Evolutionary conservation across 2,797 vertebrate genomes (phyloP).

Genomic region (Psittacula echo): DNA sequence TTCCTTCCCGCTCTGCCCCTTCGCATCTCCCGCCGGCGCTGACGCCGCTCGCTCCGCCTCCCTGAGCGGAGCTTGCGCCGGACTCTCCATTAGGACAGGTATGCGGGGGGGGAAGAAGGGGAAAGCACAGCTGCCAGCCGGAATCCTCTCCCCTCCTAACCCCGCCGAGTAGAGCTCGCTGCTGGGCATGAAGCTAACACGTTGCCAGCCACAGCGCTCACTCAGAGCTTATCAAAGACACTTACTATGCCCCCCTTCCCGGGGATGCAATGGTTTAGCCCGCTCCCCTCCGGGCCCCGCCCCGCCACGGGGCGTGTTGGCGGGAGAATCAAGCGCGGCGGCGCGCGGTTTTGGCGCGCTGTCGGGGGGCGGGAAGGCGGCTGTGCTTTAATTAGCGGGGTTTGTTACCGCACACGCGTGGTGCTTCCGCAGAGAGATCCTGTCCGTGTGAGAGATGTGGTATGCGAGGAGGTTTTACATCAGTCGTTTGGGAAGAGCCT

Average conservation of each 20-base stretch:
- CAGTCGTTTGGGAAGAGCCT: not conserved
- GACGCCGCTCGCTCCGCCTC: not conserved
- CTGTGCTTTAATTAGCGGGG: not conserved
- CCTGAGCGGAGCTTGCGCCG: not conserved
- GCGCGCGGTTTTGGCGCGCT: slow-evolving; percentile 28
- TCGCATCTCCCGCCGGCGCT: slow-evolving; percentile 51
- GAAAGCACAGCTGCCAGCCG: accelerated
- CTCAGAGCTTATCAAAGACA: accelerated
- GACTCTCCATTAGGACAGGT: not conserved
- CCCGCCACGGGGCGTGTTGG: slow-evolving; percentile 38
- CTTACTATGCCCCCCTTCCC: accelerated
- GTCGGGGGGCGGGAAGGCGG: not conserved
- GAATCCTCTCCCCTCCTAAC: too few species aligned
- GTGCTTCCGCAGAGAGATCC: not conserved
- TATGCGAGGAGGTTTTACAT: accelerated
- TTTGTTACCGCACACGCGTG: not conserved
- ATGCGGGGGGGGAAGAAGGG: accelerated
- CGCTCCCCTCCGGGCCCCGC: not conserved
- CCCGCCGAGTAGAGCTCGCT: accelerated
- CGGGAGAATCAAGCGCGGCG: slow-evolving; percentile 26
- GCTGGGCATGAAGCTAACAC: accelerated
- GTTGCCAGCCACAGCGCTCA: accelerated
- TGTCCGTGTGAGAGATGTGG: accelerated
- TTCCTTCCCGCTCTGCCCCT: not conserved
- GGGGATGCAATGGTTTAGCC: not conserved